Conservation (phyloP, 2,888 invertebrate genomes). For the Melinaea marsaeus region DNA sequence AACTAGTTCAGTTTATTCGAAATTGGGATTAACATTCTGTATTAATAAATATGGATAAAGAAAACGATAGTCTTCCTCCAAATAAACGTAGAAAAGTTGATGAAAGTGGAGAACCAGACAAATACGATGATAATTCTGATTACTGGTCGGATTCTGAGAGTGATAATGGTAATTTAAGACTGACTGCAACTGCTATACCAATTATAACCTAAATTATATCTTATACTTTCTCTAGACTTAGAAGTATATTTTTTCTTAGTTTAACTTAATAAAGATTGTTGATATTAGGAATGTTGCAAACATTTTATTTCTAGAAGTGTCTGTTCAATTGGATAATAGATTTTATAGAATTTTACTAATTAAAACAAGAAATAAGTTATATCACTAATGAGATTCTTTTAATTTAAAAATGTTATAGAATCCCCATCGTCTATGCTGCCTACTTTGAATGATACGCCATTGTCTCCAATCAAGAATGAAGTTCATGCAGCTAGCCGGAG, state of each 20-base stretch:
- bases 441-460: constrained; percentile 76
- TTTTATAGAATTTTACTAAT: background rate
- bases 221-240: too few species aligned
- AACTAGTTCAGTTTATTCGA: background rate
- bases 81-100: constrained; percentile 60
- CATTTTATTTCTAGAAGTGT: too few species aligned
- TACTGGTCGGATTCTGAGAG: constrained; percentile 64
- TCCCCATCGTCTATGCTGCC: constrained; percentile 80
- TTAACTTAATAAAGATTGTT: too few species aligned
- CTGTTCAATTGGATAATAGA: too few species aligned
- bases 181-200: background rate
- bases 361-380: background rate
- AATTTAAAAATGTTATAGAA: constrained; percentile 60
- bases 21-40: too few species aligned
- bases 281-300: too few species aligned
- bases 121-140: constrained; percentile 56
- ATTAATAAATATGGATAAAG: constrained; percentile 54
- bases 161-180: constrained; percentile 48
- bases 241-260: too few species aligned
- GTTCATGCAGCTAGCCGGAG: constrained; percentile 68
- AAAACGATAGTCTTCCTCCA: constrained; percentile 50
- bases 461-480: constrained; percentile 78
- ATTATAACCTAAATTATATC: constrained; percentile 17
- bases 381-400: background rate
- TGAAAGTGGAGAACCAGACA: constrained; percentile 47